Conservation (phyloP, 2,797 vertebrate genomes). For the Sarcophilus harrisii region DNA sequence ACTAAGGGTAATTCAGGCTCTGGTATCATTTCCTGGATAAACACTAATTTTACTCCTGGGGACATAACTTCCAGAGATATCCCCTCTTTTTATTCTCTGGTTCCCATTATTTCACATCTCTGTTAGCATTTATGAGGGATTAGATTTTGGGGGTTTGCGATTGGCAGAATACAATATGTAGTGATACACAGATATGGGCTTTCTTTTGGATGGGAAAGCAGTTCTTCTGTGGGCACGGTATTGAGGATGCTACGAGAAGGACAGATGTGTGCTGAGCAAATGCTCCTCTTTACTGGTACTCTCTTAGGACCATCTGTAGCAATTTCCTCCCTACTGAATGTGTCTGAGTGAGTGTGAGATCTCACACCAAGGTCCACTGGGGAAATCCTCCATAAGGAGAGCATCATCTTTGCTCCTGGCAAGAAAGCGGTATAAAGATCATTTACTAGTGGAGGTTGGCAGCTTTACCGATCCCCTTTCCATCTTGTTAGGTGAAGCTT, state of each 20-base stretch:
- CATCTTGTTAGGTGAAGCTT: neutral
- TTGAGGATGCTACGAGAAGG: neutral
- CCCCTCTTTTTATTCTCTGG: neutral
- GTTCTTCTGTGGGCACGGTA: neutral
- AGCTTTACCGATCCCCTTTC: neutral
- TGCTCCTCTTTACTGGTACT: neutral
- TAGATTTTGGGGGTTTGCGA: neutral
- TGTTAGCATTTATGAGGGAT: neutral
- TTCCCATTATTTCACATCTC: neutral
- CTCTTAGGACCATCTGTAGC: neutral
- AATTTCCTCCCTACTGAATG: neutral
- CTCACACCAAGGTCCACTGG: neutral
- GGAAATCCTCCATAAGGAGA: neutral
- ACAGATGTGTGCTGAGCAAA: neutral
- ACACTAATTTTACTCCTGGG: neutral
- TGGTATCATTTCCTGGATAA: neutral
- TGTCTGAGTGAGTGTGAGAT: neutral
- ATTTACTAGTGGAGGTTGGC: neutral
- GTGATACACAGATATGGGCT: neutral
- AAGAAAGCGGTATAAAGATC: neutral
- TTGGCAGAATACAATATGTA: neutral
- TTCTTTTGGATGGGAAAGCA: neutral
- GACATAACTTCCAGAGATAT: neutral
- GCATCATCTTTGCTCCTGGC: neutral
- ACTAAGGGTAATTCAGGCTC: neutral